Evolutionary conservation across 2,888 invertebrate genomes (phyloP), one percentile per base, ranked within the genome.

Genomic region (Euphydryas editha): DNA sequence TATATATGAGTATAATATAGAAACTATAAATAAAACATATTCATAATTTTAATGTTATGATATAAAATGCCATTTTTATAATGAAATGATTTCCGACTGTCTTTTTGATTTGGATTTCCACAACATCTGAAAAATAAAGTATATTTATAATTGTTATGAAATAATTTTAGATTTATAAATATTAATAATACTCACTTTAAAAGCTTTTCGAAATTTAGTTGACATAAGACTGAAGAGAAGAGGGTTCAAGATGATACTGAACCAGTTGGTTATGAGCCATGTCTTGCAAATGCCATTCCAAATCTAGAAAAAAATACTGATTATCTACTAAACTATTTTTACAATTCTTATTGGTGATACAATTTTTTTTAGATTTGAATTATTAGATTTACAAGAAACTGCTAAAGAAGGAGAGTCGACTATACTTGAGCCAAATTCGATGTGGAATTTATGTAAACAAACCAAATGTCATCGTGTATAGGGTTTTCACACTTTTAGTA

Each of bases 211-310:
- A 64, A 90, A 90, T 72, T 90, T 90, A 0, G 86, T 87, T 1
- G 90, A 90, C 83, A 90, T 88, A 15, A 88, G 76, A 61, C 89
- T 90, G 73, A 88, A 89, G n/a, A 90, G 79, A 21, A 89, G 73
- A 0, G 90, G 90, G 64, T 90, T 90, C 20, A 90, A 74, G 0
- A 85, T 87, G 0, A 84, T 85, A 37, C 87, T 87, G 67, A 88
- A 80, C 88, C 88, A 89, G 56, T 84, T 81, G 69, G 85, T 87
- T 61, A 86, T 73, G 15, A 80, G 69, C 1, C 80, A 72, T 13
- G 84, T 66, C 62, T 81, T 81, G 54, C 82, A 78, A 42, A 78
- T 76, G 1, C 77, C 70, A 0, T 75, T 74, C 82, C 83, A 87
- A 78, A 83, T 78, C 85, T 86, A 80, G 11, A 83, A 84, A 39